A percentile compares a stretch with the other conserved stretches of the same genome.
phyloP scores from a whole-genome alignment of 2,113 vertebrate species.

The Paramormyrops kingsleyae region DNA sequence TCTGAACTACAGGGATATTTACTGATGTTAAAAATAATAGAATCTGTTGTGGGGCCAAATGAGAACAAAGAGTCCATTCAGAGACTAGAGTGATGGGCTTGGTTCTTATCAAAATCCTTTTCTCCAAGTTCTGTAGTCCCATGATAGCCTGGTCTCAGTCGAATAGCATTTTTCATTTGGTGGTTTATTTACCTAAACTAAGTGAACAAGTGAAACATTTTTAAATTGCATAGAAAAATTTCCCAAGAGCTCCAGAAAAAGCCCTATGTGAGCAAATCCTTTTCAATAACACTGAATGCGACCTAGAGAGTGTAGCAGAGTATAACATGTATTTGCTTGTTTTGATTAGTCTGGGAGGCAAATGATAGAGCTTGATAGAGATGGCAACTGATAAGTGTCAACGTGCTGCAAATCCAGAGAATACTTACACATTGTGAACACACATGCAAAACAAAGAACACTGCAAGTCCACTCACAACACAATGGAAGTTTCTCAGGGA shows the following conservation, averaged over 20 bases:
- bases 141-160: neutral
- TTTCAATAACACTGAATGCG: neutral
- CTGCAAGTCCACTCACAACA: neutral
- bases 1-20: conserved; percentile 13
- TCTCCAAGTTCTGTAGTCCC: neutral
- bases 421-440: neutral
- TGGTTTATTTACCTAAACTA: neutral
- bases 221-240: neutral
- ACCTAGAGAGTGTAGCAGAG: neutral
- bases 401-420: neutral
- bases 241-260: neutral
- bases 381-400: neutral
- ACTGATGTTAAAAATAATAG: neutral
- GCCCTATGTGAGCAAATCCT: neutral
- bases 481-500: neutral
- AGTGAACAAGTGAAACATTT: neutral
- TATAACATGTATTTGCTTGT: neutral
- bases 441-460: neutral
- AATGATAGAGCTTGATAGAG: neutral
- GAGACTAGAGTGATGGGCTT: neutral
- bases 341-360: neutral
- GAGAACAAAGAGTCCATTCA: neutral
- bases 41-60: neutral
- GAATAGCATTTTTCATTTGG: neutral
- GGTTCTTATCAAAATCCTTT: neutral